phyloP scores from a whole-genome alignment of 2,113 vertebrate genomes.

The Isichthys henryi region DNA sequence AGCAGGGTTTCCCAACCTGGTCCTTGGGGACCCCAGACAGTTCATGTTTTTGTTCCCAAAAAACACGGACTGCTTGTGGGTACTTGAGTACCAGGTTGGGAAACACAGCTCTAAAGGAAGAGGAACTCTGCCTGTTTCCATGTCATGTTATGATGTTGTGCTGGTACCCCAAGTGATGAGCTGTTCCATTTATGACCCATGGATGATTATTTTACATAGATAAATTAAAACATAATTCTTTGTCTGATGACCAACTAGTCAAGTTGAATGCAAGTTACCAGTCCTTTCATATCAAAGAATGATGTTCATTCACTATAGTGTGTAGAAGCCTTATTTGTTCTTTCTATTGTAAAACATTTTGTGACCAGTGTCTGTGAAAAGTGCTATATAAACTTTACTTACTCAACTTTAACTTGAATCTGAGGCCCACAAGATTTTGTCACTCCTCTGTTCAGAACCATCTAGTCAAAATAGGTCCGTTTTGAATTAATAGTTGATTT shows the following conservation, averaged over 20 bases:
- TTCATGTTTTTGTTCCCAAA: background rate
- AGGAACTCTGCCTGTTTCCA: constrained; percentile 38
- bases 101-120: constrained; percentile 29
- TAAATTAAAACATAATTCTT: background rate
- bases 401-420: background rate
- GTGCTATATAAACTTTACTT: too few species aligned
- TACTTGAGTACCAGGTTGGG: background rate
- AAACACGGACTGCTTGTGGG: background rate
- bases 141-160: constrained; percentile 6
- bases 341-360: too few species aligned
- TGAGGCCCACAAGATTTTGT: background rate
- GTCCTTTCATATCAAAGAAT: background rate
- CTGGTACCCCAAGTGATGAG: background rate
- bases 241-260: background rate
- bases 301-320: background rate
- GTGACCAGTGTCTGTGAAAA: too few species aligned
- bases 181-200: background rate
- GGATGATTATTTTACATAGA: background rate
- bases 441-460: background rate
- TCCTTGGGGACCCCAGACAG: background rate
- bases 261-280: background rate
- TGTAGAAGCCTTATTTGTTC: too few species aligned
- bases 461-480: background rate
- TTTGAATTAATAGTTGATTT: background rate
- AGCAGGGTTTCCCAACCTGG: background rate